Conservation (phyloP, 2,113 vertebrate species). For the Phaethon lepturus region DNA sequence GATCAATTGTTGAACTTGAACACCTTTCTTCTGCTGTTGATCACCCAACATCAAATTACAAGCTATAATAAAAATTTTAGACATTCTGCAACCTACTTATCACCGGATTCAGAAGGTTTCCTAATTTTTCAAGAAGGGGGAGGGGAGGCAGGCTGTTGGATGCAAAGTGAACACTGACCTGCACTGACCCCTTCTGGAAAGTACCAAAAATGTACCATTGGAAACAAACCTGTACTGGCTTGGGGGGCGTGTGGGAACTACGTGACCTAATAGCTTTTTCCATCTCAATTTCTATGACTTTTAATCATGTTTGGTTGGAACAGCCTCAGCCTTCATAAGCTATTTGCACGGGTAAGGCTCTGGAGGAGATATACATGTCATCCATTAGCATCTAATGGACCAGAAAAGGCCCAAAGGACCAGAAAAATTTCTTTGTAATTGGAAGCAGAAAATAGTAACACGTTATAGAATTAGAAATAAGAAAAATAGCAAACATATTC, state of each 20-base stretch:
- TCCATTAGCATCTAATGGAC: not conserved
- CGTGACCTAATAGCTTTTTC: constrained; percentile 59
- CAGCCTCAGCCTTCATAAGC: not conserved
- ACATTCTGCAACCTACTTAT: not conserved
- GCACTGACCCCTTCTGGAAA: constrained; percentile 73
- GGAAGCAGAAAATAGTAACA: constrained; percentile 6
- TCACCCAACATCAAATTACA: not conserved
- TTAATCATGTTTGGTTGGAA: constrained; percentile 51
- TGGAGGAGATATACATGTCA: constrained; percentile 15
- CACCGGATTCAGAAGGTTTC: not conserved
- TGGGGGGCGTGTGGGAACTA: constrained; percentile 17
- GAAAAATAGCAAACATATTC: not conserved
- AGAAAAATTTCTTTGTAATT: not conserved
- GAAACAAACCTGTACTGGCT: constrained; percentile 48
- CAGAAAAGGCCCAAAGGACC: constrained; percentile 10
- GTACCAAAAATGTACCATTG: constrained; percentile 57
- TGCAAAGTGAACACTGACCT: constrained; percentile 49
- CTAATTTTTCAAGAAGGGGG: not conserved
- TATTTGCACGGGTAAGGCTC: constrained; percentile 27
- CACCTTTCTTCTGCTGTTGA: not conserved
- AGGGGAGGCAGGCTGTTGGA: constrained; percentile 15
- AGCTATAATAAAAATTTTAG: not conserved
- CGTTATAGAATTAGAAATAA: not conserved
- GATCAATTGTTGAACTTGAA: not conserved
- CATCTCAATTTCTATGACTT: constrained; percentile 40